Percentiles rank a stretch among this genome's conserved stretches.
Evolutionary conservation across 1,140 invertebrate genomes (phyloP).

Genomic region (Drosophila ficusphila): DNA sequence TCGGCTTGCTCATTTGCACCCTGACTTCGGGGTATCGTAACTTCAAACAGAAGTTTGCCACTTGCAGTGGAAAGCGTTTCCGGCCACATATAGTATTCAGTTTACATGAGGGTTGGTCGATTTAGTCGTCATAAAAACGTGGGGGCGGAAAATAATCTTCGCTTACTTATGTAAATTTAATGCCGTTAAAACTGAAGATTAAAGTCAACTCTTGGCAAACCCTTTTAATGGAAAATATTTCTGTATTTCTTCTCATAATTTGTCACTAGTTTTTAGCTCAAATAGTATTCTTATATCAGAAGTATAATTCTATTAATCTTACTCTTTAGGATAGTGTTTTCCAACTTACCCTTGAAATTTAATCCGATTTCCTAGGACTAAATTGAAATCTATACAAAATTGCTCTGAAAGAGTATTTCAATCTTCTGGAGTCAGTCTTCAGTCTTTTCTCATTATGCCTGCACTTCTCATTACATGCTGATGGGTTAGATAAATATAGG

Average conservation of each 20-base stretch:
- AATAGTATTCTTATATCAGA: no score
- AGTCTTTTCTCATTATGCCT: constrained; percentile 13
- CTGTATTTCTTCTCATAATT: no score
- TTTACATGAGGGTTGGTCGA: constrained; percentile 3
- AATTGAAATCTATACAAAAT: not conserved
- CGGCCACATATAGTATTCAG: not conserved
- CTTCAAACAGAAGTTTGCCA: constrained; percentile 19
- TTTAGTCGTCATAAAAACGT: not conserved
- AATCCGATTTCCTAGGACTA: no score
- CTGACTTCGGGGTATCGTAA: constrained; percentile 18
- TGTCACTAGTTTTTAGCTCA: no score
- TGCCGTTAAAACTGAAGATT: constrained; percentile 14
- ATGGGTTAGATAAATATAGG: constrained; percentile 33
- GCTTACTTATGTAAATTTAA: constrained; percentile 24
- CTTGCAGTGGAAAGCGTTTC: constrained; percentile 13
- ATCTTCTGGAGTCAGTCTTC: not conserved
- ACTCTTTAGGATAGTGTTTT: no score
- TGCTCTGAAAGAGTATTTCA: not conserved
- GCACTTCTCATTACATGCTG: constrained; percentile 26
- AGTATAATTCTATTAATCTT: no score
- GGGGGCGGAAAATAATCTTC: constrained; percentile 22
- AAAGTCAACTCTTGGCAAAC: not conserved
- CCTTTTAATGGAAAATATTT: no score
- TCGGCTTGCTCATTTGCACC: constrained; percentile 35
- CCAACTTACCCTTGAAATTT: no score